Percentiles rank a stretch among this genome's conserved stretches.
phyloP scores from a whole-genome alignment of 2,888 invertebrate species.

The Caenorhabditis wallacei region DNA sequence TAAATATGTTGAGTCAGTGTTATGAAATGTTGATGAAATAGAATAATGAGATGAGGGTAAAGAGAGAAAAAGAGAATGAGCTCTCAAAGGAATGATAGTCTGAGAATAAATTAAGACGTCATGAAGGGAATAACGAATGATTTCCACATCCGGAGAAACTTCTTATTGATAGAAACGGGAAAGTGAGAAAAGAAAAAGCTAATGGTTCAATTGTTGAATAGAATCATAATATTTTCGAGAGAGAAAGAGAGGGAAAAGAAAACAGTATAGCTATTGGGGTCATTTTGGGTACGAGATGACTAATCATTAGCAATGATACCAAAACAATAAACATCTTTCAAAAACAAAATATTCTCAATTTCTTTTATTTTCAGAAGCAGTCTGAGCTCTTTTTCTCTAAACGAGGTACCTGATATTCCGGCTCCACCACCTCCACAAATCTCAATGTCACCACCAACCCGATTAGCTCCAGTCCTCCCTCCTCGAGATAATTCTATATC shows the following conservation, averaged over 20 bases:
- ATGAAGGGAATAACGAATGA: too few species aligned
- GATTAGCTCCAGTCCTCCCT: constrained; percentile 45
- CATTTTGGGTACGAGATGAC: too few species aligned
- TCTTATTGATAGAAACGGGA: too few species aligned
- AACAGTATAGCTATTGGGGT: too few species aligned
- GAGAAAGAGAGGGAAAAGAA: too few species aligned
- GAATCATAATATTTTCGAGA: too few species aligned
- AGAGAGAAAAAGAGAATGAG: neutral
- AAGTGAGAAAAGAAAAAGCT: too few species aligned
- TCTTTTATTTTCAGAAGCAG: constrained; percentile 34
- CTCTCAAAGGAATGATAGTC: too few species aligned
- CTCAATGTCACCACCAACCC: constrained; percentile 53
- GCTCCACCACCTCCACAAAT: constrained; percentile 4
- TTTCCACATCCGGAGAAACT: too few species aligned
- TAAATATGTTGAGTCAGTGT: neutral
- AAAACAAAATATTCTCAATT: neutral
- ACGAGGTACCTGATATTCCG: constrained; percentile 48
- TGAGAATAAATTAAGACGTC: too few species aligned
- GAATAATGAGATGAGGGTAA: neutral
- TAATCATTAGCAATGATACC: too few species aligned
- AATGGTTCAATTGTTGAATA: too few species aligned
- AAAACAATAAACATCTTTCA: neutral
- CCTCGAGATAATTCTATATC: constrained; percentile 23
- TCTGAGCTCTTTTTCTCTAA: constrained; percentile 36
- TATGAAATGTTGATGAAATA: constrained; percentile 19